A percentile compares a stretch with the other conserved stretches of the same genome.
Conservation (phyloP, 2,797 vertebrate genomes). For the Meriones psammophilus region DNA sequence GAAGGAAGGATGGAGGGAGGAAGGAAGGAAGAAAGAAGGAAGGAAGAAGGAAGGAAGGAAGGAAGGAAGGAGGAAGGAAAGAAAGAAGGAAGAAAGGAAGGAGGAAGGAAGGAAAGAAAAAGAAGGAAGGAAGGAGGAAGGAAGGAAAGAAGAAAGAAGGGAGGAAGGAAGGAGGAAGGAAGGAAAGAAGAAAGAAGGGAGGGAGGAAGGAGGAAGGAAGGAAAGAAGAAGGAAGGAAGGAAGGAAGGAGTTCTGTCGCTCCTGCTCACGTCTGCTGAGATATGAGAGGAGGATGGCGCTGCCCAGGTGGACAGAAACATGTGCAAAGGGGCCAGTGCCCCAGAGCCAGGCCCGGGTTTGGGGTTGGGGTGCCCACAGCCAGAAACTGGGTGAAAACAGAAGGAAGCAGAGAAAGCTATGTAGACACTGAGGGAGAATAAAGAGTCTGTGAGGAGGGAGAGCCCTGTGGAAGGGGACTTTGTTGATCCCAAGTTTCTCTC, state of each 20-base stretch:
- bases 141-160: too few relatives aligned
- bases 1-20: too few relatives aligned
- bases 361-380: not conserved
- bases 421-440: slow-evolving; percentile 27
- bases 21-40: too few relatives aligned
- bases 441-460: slow-evolving; percentile 37
- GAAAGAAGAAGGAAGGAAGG: too few relatives aligned
- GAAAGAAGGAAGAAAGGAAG: too few relatives aligned
- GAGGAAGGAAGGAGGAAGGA: too few relatives aligned
- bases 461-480: not conserved
- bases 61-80: too few relatives aligned
- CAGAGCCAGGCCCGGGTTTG: not conserved
- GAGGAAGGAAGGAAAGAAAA: not conserved
- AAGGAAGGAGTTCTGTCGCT: not conserved
- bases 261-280: slow-evolving; percentile 10
- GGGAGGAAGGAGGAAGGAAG: too few relatives aligned
- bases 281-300: not conserved
- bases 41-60: too few relatives aligned
- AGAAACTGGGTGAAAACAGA: not conserved
- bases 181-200: not conserved
- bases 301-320: not conserved
- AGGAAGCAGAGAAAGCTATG: slow-evolving; percentile 21
- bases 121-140: too few relatives aligned
- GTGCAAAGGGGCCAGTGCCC: not conserved
- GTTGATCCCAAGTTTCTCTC: slow-evolving; percentile 53